A percentile compares a stretch with the other conserved stretches of the same genome.
phyloP scores from a whole-genome alignment of 2,113 vertebrate genomes.

The Arizona elegans region DNA sequence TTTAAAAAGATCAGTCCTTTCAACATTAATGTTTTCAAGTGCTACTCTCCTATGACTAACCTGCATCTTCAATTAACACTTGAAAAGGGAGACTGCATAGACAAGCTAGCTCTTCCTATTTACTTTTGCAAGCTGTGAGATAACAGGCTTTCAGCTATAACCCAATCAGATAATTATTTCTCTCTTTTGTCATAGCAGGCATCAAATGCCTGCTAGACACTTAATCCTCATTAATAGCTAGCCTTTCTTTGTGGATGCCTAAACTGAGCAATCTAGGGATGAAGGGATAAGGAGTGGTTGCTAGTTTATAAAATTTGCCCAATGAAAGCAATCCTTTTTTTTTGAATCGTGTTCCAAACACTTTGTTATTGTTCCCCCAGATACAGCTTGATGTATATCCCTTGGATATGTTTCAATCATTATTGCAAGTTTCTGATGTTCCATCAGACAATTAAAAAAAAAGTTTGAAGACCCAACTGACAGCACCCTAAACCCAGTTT shows the following conservation, averaged over 20 bases:
- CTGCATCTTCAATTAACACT: neutral
- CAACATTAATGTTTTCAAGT: neutral
- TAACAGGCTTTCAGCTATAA: neutral
- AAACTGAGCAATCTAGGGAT: neutral
- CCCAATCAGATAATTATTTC: neutral
- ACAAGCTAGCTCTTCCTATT: neutral
- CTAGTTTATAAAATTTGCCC: neutral
- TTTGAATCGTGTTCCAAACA: neutral
- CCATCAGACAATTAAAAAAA: neutral
- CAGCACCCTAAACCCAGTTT: neutral
- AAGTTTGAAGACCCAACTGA: neutral
- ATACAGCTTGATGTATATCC: constrained; percentile 1
- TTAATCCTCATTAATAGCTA: neutral
- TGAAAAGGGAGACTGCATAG: neutral
- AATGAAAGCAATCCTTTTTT: neutral
- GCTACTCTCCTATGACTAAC: neutral
- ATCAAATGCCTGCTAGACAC: neutral
- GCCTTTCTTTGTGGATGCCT: neutral
- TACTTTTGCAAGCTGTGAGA: neutral
- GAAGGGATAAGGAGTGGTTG: neutral
- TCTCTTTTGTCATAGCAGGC: neutral
- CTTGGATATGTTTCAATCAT: neutral
- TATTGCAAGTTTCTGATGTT: neutral
- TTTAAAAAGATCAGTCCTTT: neutral
- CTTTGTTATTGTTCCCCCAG: constrained; percentile 9